Percentiles rank a stretch among this genome's conserved stretches.
Conservation (phyloP, 2,797 vertebrate species). For the Sebastes itinus region DNA sequence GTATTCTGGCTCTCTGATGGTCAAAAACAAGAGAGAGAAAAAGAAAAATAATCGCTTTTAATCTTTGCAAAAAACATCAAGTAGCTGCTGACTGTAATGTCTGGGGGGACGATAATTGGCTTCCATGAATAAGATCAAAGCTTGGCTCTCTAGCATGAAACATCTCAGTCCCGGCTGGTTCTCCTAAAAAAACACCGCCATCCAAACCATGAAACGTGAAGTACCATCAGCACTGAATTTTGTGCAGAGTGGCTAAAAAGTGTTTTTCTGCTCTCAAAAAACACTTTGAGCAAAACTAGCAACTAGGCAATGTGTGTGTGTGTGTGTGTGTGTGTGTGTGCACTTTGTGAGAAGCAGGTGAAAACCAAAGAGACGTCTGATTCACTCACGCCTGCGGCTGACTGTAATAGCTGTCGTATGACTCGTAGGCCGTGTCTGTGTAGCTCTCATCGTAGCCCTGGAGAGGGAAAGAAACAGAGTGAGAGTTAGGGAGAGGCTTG, state of each 20-base stretch:
- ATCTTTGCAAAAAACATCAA: slow-evolving; percentile 50
- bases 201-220: slow-evolving; percentile 27
- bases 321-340: slow-evolving; percentile 5
- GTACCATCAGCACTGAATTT: slow-evolving; percentile 16
- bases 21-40: slow-evolving; percentile 26
- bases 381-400: slow-evolving; percentile 95
- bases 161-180: slow-evolving; percentile 28
- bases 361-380: slow-evolving; percentile 51
- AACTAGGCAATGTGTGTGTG: slow-evolving; percentile 8
- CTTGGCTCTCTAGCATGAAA: slow-evolving; percentile 33
- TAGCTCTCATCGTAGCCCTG: slow-evolving; percentile 96
- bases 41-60: slow-evolving; percentile 14
- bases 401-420: slow-evolving; percentile 96
- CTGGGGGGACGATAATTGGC: slow-evolving; percentile 50
- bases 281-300: slow-evolving; percentile 19
- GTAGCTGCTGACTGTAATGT: slow-evolving; percentile 36
- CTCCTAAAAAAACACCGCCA: slow-evolving; percentile 34
- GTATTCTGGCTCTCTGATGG: slow-evolving; percentile 93
- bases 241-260: slow-evolving; percentile 28
- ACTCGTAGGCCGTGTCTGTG: slow-evolving; percentile 92
- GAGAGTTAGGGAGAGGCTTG: slow-evolving; percentile 33
- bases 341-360: slow-evolving; percentile 38
- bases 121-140: slow-evolving; percentile 61
- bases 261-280: slow-evolving; percentile 22
- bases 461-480: slow-evolving; percentile 34